phyloP scores from a whole-genome alignment of 2,797 vertebrate genomes.

The Tangara arthus region DNA sequence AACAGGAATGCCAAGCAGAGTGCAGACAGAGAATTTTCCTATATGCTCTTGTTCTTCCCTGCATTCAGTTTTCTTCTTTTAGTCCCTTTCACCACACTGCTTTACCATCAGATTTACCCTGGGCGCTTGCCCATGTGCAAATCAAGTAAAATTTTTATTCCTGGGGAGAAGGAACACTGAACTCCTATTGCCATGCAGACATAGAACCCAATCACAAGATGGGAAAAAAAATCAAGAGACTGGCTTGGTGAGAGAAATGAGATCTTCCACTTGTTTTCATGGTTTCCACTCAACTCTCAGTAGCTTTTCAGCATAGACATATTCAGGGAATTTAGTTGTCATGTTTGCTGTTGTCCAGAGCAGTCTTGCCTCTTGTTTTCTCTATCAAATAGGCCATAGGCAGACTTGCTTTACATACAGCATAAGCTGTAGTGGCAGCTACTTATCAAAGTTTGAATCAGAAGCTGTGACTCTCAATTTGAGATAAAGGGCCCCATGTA shows the following conservation, averaged over 20 bases:
- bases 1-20: neutral
- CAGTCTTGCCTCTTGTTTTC: neutral
- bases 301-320: neutral
- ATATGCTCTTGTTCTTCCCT: too few relatives aligned
- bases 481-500: neutral
- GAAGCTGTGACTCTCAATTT: neutral
- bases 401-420: neutral
- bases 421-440: neutral
- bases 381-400: neutral
- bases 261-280: neutral
- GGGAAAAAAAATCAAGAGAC: neutral
- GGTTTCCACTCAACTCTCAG: neutral
- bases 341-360: neutral
- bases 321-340: neutral
- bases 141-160: neutral
- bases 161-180: constrained; percentile 3
- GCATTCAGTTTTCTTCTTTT: neutral
- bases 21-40: neutral
- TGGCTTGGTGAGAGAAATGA: neutral
- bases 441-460: neutral
- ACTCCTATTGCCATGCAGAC: neutral
- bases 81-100: neutral
- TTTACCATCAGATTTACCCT: neutral
- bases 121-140: neutral
- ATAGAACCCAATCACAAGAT: neutral